phyloP scores from a whole-genome alignment of 2,797 vertebrate species.

The Myioborus melanocephalus region DNA sequence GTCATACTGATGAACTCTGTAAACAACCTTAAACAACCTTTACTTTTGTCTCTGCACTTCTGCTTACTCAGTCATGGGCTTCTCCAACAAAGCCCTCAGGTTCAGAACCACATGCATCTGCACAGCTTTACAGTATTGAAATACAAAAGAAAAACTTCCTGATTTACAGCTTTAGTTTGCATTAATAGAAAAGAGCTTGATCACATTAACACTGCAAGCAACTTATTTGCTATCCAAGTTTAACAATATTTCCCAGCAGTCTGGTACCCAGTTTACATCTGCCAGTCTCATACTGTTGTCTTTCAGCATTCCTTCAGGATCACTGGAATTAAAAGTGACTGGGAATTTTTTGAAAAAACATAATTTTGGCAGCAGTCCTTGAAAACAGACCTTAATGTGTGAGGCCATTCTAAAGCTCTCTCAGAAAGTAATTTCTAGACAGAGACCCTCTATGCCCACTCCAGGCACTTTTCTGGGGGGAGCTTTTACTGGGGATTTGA shows the following conservation, averaged over 20 bases:
- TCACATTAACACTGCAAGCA: background rate
- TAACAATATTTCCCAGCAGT: background rate
- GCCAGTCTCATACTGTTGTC: background rate
- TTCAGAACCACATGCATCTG: background rate
- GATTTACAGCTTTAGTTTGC: background rate
- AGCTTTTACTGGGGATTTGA: background rate
- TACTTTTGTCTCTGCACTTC: background rate
- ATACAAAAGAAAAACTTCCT: background rate
- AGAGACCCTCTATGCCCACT: background rate
- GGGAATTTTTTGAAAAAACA: slow-evolving; percentile 38
- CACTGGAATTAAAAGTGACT: slow-evolving; percentile 13
- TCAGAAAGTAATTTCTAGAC: background rate
- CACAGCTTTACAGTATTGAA: background rate
- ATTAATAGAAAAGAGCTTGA: background rate
- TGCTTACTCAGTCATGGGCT: background rate
- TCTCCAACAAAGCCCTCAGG: background rate
- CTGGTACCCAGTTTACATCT: background rate
- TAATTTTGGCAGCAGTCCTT: background rate
- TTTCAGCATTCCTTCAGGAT: slow-evolving; percentile 25
- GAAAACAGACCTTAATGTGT: background rate
- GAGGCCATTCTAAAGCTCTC: background rate
- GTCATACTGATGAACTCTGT: background rate
- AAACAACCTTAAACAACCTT: background rate
- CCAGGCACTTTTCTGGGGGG: background rate
- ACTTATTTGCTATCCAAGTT: background rate